phyloP scores from a whole-genome alignment of 2,113 vertebrate genomes.

The Agapornis roseicollis region DNA sequence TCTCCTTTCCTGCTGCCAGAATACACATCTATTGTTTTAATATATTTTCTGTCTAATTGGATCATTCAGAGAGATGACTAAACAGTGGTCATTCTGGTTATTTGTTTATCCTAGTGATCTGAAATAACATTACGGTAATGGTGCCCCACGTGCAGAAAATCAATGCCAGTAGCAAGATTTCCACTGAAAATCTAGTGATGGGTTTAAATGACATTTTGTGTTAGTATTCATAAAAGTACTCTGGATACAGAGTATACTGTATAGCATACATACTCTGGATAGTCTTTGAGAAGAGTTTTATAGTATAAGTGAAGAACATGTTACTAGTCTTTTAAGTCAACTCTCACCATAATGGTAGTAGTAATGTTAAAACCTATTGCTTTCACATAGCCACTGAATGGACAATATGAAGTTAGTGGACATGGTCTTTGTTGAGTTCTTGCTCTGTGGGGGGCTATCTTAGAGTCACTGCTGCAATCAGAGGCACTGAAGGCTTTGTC shows the following conservation, averaged over 20 bases:
- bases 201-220: not conserved
- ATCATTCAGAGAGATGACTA: not conserved
- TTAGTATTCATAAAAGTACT: not conserved
- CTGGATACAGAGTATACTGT: not conserved
- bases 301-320: not conserved
- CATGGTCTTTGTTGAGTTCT: not conserved
- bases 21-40: not conserved
- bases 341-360: not conserved
- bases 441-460: not conserved
- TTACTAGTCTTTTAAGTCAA: not conserved
- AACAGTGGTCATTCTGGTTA: not conserved
- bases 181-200: not conserved
- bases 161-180: not conserved
- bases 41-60: not conserved
- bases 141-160: not conserved
- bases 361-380: not conserved
- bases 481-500: not conserved
- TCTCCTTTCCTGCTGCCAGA: not conserved
- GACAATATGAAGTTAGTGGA: not conserved
- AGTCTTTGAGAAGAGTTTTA: not conserved
- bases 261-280: too few relatives aligned
- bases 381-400: not conserved
- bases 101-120: not conserved
- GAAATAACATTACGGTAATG: not conserved
- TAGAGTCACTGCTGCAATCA: not conserved